Evolutionary conservation across 2,797 vertebrate species (phyloP).

Genomic region (Sebastes vulpes): DNA sequence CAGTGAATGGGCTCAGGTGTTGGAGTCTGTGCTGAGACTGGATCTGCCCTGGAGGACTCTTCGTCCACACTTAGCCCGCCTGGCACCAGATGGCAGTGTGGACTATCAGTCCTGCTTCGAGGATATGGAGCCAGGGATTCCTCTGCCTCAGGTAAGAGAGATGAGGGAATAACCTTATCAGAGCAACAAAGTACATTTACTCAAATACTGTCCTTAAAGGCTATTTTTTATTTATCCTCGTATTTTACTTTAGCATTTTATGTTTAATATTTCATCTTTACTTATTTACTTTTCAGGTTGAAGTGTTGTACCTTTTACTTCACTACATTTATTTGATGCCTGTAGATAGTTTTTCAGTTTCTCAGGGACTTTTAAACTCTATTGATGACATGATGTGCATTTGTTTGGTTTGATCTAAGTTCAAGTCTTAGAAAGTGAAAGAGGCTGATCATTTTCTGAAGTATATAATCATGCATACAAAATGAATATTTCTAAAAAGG

Average conservation of each 20-base stretch:
- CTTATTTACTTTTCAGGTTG: background rate
- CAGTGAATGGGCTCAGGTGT: constrained; percentile 89
- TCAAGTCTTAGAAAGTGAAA: background rate
- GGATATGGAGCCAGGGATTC: constrained; percentile 86
- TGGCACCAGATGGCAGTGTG: constrained; percentile 85
- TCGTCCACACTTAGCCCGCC: constrained; percentile 82
- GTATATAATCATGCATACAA: background rate
- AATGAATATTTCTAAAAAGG: no score
- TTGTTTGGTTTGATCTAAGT: no score
- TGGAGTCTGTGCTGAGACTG: constrained; percentile 90
- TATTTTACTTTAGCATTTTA: background rate
- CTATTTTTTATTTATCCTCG: background rate
- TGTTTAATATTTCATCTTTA: no score
- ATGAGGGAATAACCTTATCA: background rate
- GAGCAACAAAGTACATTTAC: background rate
- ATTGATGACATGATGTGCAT: no score
- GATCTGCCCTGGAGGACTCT: constrained; percentile 95
- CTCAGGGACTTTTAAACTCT: background rate
- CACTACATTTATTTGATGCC: background rate
- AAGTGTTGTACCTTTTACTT: background rate
- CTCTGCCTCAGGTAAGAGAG: constrained; percentile 88
- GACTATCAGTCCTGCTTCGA: constrained; percentile 93
- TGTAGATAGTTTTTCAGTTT: background rate
- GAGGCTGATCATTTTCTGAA: no score
- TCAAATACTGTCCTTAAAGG: background rate